Base-by-base conservation (phyloP, 2,888 invertebrate genomes). In the Epinotia nisella region DNA sequence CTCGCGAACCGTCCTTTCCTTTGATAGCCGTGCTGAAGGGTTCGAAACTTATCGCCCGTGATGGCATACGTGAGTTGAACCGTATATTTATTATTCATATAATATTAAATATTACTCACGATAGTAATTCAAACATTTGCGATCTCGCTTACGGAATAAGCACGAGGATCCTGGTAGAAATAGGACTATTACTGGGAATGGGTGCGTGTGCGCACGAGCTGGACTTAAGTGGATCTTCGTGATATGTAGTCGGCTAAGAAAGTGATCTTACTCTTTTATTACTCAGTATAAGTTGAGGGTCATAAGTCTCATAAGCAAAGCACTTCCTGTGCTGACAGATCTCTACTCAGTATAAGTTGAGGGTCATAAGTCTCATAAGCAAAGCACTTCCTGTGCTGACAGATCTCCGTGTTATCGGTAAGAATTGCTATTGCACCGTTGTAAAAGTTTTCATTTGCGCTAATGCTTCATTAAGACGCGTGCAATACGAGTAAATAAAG, bases 161-260 rank as follows among this genome's bases (percentile, higher is more conserved):
- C 45, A 29, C 66, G 10, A 65, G 65, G 71, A 66, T 61, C 59
- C 60, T 59, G 70, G 53, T 56, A 56, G 60, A 75, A 75, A 73
- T 70, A 73, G 56, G 68, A 45, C 62, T 71, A 71, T 71, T 67
- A 71, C 71, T 71, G 60, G n/a, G 53, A 49, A 60, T 41, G 13
- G 60, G n/a, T 71, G 60, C 66, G 66, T 55, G 55, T 21, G 41
- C 55, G 62, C 61, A 41, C 55, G 55, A 62, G 45, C 70, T 55
- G 66, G 53, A 13, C 53, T n/a, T 71, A 71, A 71, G 71, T 67
- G 71, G 71, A 29, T 29, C 53, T 41, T 71, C 66, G 60, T 71
- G 66, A 71, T 66, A 66, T n/a, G 51, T 55, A 19, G 55, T 53
- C 19, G 55, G 41, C 9, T n/a, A 39, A 19, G 21, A 10, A 55